Conservation (phyloP, 2,797 vertebrate genomes). For the Austrolebias charrua region DNA sequence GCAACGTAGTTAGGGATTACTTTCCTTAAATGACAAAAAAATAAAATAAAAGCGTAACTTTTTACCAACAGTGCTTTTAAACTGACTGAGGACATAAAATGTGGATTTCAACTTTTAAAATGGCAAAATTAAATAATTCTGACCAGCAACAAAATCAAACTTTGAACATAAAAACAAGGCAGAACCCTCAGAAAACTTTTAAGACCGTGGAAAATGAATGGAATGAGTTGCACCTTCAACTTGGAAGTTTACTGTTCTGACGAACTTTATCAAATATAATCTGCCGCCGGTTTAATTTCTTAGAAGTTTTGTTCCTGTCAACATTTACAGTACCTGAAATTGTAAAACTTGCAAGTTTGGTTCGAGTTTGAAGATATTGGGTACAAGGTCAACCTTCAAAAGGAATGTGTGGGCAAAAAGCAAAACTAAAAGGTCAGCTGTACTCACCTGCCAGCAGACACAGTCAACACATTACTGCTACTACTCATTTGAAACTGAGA, state of each 20-base stretch:
- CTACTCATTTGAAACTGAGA: conserved; percentile 39
- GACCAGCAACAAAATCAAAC: conserved; percentile 45
- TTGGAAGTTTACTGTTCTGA: conserved; percentile 18
- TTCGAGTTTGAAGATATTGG: conserved; percentile 24
- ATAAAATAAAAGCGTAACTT: not conserved
- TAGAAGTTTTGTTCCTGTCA: not conserved
- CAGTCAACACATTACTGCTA: conserved; percentile 48
- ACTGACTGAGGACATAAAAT: not conserved
- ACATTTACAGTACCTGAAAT: conserved; percentile 11
- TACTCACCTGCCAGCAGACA: conserved; percentile 30
- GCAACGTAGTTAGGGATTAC: conserved; percentile 15
- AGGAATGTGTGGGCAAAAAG: conserved; percentile 40
- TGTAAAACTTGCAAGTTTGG: conserved; percentile 23
- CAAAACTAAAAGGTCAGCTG: conserved; percentile 25
- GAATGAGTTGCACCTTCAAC: conserved; percentile 36
- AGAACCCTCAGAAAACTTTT: conserved; percentile 53
- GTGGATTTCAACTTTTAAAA: conserved; percentile 22
- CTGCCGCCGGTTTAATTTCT: conserved; percentile 11
- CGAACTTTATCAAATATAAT: conserved; percentile 27
- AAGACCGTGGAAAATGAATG: conserved; percentile 50
- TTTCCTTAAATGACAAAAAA: conserved; percentile 26
- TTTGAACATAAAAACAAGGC: conserved; percentile 74
- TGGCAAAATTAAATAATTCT: conserved; percentile 45
- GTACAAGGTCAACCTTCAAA: conserved; percentile 28
- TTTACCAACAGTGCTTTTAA: not conserved